Evolutionary conservation across 2,113 vertebrate genomes (phyloP).

Genomic region (Cyrtonyx montezumae): DNA sequence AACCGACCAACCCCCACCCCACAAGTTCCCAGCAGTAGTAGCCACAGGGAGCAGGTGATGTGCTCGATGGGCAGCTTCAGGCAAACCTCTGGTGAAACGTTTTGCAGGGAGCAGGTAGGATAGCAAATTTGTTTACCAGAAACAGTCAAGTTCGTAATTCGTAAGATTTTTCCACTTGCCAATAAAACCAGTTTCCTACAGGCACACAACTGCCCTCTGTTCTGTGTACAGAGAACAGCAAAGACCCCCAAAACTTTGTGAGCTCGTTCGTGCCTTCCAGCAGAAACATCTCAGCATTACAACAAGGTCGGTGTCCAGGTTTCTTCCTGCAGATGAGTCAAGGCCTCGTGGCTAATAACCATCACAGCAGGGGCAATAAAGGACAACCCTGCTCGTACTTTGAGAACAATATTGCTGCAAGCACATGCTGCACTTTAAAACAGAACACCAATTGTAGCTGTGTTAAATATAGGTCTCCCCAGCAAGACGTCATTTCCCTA

Average conservation of each 20-base stretch:
- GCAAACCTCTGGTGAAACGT: neutral
- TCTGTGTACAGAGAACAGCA: neutral
- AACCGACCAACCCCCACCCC: neutral
- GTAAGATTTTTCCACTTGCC: neutral
- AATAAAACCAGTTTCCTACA: neutral
- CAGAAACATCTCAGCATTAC: neutral
- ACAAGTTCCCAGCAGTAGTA: neutral
- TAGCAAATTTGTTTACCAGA: neutral
- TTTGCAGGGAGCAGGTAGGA: neutral
- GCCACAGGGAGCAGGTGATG: neutral
- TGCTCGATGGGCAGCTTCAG: neutral
- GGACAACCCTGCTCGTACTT: neutral
- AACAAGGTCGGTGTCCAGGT: neutral
- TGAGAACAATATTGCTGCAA: neutral
- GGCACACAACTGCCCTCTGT: neutral
- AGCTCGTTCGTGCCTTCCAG: neutral
- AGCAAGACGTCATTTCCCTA: neutral
- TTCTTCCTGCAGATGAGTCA: neutral
- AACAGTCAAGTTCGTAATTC: neutral
- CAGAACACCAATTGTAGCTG: neutral
- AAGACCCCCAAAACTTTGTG: neutral
- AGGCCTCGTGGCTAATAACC: rapidly evolving
- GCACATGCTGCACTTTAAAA: neutral
- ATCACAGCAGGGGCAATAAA: rapidly evolving
- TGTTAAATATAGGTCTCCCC: neutral